Percentiles rank a stretch among this genome's conserved stretches.
phyloP scores from a whole-genome alignment of 2,113 vertebrate genomes.

The Excalfactoria chinensis region DNA sequence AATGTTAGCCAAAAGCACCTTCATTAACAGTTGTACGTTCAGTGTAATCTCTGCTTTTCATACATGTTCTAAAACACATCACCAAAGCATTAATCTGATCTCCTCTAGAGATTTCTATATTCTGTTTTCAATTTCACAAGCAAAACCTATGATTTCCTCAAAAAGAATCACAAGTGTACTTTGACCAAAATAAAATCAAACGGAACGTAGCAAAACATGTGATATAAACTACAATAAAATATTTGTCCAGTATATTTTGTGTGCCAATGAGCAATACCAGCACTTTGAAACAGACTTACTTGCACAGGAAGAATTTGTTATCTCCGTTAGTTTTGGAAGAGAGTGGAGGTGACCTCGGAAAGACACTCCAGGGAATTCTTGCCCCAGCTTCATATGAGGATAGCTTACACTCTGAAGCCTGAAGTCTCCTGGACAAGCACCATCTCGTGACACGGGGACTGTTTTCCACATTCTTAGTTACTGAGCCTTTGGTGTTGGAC shows the following conservation, averaged over 20 bases:
- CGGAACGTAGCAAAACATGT: neutral
- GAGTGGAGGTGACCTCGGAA: conserved; percentile 5
- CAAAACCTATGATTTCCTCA: neutral
- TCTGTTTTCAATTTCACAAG: neutral
- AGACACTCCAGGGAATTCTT: conserved; percentile 9
- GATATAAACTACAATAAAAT: neutral
- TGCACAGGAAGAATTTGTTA: conserved; percentile 4
- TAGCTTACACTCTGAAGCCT: neutral
- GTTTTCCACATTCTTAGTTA: conserved; percentile 45
- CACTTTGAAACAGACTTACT: conserved; percentile 49
- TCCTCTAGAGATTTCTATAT: neutral
- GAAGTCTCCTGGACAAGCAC: conserved; percentile 31
- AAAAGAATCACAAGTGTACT: neutral
- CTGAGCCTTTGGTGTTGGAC: conserved; percentile 22
- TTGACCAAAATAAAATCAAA: neutral
- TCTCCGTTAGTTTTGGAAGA: conserved; percentile 33
- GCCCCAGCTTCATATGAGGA: conserved; percentile 3
- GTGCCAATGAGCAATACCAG: neutral
- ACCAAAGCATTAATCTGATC: neutral
- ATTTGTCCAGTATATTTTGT: rapidly evolving
- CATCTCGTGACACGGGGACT: neutral
- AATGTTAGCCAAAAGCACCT: neutral
- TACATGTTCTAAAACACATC: neutral
- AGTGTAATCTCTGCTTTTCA: neutral
- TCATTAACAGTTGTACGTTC: neutral